Evolutionary conservation across 2,797 vertebrate genomes (phyloP).

Genomic region (Orientallactaga sibirica): DNA sequence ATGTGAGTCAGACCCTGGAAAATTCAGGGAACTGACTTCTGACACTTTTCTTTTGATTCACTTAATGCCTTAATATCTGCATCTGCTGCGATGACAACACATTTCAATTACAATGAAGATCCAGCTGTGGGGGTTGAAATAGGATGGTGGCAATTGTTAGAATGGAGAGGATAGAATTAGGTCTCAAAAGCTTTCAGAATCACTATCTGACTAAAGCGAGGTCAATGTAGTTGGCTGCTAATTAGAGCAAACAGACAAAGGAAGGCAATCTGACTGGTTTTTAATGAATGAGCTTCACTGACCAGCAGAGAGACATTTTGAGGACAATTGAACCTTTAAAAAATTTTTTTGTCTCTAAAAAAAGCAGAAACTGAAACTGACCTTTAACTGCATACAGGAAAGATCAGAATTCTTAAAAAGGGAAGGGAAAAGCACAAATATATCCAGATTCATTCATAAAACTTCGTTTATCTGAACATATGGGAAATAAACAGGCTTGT

Average conservation of each 20-base stretch:
- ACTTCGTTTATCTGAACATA: background rate
- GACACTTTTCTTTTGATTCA: constrained; percentile 76
- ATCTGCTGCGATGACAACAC: constrained; percentile 82
- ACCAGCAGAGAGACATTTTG: constrained; percentile 78
- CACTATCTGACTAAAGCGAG: constrained; percentile 84
- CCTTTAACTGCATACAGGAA: constrained; percentile 70
- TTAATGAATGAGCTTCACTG: constrained; percentile 85
- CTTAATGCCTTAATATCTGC: constrained; percentile 85
- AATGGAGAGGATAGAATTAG: constrained; percentile 79
- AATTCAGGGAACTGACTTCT: constrained; percentile 71
- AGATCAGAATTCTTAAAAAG: constrained; percentile 42
- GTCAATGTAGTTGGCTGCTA: constrained; percentile 81
- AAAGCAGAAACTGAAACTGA: constrained; percentile 66
- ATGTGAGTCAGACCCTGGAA: constrained; percentile 35
- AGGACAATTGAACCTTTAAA: constrained; percentile 63
- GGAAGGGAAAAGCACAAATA: background rate
- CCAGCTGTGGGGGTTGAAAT: constrained; percentile 80
- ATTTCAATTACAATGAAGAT: constrained; percentile 83
- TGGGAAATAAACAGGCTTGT: background rate
- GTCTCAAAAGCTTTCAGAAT: constrained; percentile 85
- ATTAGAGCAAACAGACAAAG: constrained; percentile 86
- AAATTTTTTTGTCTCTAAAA: constrained; percentile 69
- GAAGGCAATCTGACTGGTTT: constrained; percentile 81
- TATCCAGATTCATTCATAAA: constrained; percentile 6
- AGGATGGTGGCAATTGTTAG: constrained; percentile 86